These are phyloP conservation scores for Trichopoda pennipes DNA, from an alignment of 2,888 invertebrate species.

Conservation along the genomic window DNA sequence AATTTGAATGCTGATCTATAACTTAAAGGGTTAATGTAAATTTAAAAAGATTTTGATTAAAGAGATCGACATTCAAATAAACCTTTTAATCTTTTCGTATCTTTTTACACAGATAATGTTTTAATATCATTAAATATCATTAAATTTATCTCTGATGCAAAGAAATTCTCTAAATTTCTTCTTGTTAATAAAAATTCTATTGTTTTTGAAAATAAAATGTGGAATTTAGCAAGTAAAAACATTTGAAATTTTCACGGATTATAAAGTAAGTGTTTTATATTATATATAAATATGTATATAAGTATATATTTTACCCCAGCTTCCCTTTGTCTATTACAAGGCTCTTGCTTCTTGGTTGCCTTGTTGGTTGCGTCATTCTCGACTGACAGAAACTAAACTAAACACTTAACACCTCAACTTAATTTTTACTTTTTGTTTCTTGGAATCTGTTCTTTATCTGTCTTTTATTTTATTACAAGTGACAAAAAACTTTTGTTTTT, in stretches of 20 bases:
- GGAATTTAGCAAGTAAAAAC: not conserved
- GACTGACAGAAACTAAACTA: conserved; percentile 37
- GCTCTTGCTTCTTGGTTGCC: not conserved
- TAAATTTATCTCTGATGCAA: not conserved
- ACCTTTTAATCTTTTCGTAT: too few species aligned
- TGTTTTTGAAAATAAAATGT: not conserved
- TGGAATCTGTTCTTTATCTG: not conserved
- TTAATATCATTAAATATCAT: not conserved
- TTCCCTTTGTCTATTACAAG: not conserved
- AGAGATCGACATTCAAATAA: too few species aligned
- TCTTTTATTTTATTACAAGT: conserved; percentile 4
- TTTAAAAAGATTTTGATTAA: too few species aligned
- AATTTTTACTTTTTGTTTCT: conserved; percentile 17
- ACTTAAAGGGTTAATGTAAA: too few species aligned
- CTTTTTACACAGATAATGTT: not conserved
- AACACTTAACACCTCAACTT: conserved; percentile 60
- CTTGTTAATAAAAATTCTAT: not conserved
- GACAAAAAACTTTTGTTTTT: conserved; percentile 34
- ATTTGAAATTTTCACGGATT: not conserved
- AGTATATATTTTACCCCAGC: not conserved
- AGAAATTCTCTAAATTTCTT: not conserved
- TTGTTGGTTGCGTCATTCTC: not conserved
- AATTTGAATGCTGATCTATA: too few species aligned
- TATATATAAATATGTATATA: too few species aligned
- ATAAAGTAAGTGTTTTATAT: not conserved